These are phyloP conservation scores for Leucophenga maculata DNA, from an alignment of 2,888 invertebrate species.

Conservation along the genomic window DNA sequence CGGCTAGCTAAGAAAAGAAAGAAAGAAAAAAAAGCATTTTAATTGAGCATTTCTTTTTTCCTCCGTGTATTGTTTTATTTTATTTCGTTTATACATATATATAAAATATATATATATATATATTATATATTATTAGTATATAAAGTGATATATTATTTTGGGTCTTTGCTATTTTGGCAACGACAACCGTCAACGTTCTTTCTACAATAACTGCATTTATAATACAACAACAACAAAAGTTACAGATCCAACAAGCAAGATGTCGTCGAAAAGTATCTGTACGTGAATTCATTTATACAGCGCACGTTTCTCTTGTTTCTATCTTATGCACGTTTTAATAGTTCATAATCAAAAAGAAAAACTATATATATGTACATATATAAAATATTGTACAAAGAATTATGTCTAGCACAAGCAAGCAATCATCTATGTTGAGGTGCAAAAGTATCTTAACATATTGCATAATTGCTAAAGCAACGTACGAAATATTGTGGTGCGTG, in stretches of 20 bases:
- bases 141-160: not conserved
- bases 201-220: constrained; percentile 39
- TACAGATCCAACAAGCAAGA: constrained; percentile 47
- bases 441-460: constrained; percentile 52
- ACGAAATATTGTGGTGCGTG: constrained; percentile 35
- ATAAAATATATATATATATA: constrained; percentile 5
- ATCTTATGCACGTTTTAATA: not conserved
- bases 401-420: constrained; percentile 28
- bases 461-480: constrained; percentile 52
- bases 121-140: no score
- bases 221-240: constrained; percentile 30
- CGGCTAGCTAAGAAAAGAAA: no score
- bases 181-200: not conserved
- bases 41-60: no score
- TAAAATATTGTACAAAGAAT: not conserved
- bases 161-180: constrained; percentile 14
- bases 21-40: no score
- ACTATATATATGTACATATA: constrained; percentile 15
- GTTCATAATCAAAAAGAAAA: not conserved
- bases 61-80: no score
- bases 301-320: not conserved
- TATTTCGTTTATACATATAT: not conserved
- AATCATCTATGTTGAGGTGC: constrained; percentile 25
- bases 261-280: constrained; percentile 58
- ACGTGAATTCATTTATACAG: constrained; percentile 25